Evolutionary conservation across 2,888 invertebrate genomes (phyloP), one percentile per base, ranked within the genome.

Genomic region (Hydropsyche betteni): DNA sequence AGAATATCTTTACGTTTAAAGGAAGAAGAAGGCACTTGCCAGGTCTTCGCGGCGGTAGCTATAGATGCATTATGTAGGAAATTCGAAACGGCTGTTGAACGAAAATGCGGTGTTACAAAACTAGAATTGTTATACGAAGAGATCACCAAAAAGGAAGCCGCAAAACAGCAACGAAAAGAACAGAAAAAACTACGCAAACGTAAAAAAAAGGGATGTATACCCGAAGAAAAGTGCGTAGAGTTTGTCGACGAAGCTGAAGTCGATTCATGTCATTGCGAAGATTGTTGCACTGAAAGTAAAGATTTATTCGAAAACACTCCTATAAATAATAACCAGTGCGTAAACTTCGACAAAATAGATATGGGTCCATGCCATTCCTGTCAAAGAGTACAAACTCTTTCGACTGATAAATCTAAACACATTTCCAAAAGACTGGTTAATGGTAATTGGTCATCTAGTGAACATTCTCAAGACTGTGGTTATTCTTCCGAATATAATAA

Each of bases 11-110:
- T 95, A 81, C 91, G 95, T 74, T 88, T 97, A 81, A 91, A 93
- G 75, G 96, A 96, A 83, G 96, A 97, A 83, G 97, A 97, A 84
- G 93, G 95, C 82, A 95, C 96, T n/a, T 97, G 96, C 86, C 95
- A 95, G 85, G 94, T 96, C 72, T 90, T 97, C 78, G 95, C 96
- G 73, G 96, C 95, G 64, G 94, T 95, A 5, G 94, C 93, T 0
- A 92, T 96, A 0, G 95, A 96, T 83, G 94, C 96, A 5, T 87
- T 97, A 12, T 93, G 93, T 82, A 92, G 95, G 80, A 96, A 93
- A 85, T 97, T 97, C 85, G 95, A 94, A 89, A 93, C 94, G 81
- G 94, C 95, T 4, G 93, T 97, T 38, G 97, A 97, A 85, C 90
- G 91, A 79, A 97, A 96, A 84, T 93, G 93, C 82, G 95, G 95